These are phyloP conservation scores for Sebastes schlegelii DNA, from an alignment of 2,113 vertebrate species.

Conservation along the genomic window DNA sequence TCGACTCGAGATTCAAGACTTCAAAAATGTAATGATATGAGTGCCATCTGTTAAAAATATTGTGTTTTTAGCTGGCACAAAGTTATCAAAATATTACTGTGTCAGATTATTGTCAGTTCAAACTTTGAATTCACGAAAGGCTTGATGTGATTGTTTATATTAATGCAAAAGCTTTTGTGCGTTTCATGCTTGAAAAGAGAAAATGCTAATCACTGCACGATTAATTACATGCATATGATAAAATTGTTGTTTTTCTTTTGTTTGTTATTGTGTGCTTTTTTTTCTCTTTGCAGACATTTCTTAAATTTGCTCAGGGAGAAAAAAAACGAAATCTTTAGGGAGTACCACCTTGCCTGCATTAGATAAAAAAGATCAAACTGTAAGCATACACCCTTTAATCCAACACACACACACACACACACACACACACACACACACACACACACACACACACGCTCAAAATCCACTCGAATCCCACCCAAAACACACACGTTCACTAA, in stretches of 20 bases:
- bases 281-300: conserved; percentile 67
- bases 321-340: conserved; percentile 74
- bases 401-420: conserved; percentile 58
- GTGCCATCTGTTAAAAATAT: conserved; percentile 59
- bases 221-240: conserved; percentile 78
- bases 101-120: conserved; percentile 36
- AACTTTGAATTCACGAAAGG: conserved; percentile 50
- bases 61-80: conserved; percentile 28
- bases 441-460: conserved; percentile 57
- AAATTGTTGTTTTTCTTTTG: conserved; percentile 72
- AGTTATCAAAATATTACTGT: conserved; percentile 34
- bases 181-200: conserved; percentile 68
- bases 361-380: conserved; percentile 82
- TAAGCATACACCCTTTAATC: conserved; percentile 80
- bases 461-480: conserved; percentile 65
- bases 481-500: conserved; percentile 72
- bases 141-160: conserved; percentile 58
- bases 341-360: conserved; percentile 77
- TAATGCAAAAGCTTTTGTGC: conserved; percentile 47
- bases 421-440: conserved; percentile 46
- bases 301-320: conserved; percentile 76
- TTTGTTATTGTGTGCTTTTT: conserved; percentile 65
- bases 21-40: conserved; percentile 59
- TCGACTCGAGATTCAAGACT: conserved; percentile 45
- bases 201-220: conserved; percentile 78